Conservation (phyloP, 2,113 vertebrate species). For the Struthio camelus region DNA sequence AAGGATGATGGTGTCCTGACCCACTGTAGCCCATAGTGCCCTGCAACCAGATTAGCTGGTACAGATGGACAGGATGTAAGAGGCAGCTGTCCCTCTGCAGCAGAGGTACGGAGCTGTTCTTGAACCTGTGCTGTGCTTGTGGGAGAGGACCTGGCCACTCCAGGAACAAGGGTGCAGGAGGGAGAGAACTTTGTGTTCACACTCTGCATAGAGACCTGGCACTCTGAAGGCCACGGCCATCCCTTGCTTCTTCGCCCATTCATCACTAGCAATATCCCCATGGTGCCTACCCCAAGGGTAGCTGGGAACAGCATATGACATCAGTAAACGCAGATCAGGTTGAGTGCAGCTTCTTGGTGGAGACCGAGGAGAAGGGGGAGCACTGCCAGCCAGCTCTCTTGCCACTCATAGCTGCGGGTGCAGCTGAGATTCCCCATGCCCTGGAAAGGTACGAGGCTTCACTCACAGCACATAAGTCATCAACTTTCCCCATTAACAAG, state of each 20-base stretch:
- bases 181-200: neutral
- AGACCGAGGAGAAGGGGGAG: too few species aligned
- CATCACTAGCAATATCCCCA: too few species aligned
- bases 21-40: neutral
- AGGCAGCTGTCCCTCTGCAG: too few species aligned
- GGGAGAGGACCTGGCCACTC: rapidly evolving
- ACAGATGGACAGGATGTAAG: too few species aligned
- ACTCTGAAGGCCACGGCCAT: too few species aligned
- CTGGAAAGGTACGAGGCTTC: neutral
- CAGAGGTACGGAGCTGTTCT: neutral
- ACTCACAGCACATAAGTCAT: neutral
- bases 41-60: too few species aligned
- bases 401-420: neutral
- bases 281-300: too few species aligned
- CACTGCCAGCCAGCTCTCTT: neutral
- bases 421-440: neutral
- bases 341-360: too few species aligned
- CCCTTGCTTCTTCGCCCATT: neutral
- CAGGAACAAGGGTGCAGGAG: too few species aligned
- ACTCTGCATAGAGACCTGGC: rapidly evolving
- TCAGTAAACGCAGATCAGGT: too few species aligned
- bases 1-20: neutral
- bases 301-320: too few species aligned
- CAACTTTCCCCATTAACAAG: neutral
- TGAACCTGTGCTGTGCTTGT: rapidly evolving